These are phyloP conservation scores for Calcarius lapponicus DNA, from an alignment of 2,797 vertebrate species.

Conservation along the genomic window DNA sequence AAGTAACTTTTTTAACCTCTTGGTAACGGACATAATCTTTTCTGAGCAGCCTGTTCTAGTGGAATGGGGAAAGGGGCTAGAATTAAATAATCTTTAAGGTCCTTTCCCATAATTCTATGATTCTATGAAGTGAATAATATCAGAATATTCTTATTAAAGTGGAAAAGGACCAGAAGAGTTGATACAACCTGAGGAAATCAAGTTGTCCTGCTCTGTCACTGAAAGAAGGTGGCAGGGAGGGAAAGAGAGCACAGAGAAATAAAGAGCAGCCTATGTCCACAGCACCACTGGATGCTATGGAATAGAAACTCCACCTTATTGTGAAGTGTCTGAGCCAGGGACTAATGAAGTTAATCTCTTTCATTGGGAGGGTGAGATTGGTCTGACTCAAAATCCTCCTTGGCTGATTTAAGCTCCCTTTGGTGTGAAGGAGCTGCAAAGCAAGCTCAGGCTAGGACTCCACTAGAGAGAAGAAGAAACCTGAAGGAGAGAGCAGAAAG, in stretches of 20 bases:
- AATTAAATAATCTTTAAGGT: neutral
- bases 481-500: conserved; percentile 25
- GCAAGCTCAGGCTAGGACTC: neutral
- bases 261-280: neutral
- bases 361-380: neutral
- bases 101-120: neutral
- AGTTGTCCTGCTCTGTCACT: neutral
- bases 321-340: neutral
- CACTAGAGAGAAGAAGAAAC: neutral
- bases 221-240: neutral
- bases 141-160: neutral
- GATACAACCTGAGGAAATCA: neutral
- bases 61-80: neutral
- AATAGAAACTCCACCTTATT: neutral
- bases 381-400: neutral
- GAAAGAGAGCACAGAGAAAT: neutral
- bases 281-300: neutral
- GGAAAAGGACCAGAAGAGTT: neutral
- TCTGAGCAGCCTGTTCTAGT: neutral
- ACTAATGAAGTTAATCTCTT: neutral
- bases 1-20: neutral
- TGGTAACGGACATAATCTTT: neutral
- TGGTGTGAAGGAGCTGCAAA: neutral
- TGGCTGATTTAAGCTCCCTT: neutral
- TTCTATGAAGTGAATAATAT: neutral